Percentiles rank a stretch among this genome's conserved stretches.
Conservation (phyloP, 2,113 vertebrate species). For the Platichthys flesus region DNA sequence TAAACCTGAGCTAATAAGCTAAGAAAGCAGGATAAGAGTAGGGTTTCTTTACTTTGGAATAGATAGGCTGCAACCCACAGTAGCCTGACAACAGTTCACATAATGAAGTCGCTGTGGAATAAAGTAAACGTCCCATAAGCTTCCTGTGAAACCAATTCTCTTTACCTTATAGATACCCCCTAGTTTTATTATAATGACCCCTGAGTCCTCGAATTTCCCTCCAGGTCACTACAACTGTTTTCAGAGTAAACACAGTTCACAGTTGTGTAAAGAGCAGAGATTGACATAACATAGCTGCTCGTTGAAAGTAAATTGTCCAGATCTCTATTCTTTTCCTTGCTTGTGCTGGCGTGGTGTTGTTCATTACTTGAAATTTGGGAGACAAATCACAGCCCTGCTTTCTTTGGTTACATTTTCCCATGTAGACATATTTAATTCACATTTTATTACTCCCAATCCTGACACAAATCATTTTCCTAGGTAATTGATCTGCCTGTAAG, state of each 20-base stretch:
- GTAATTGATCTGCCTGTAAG: not conserved
- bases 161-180: not conserved
- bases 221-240: slow-evolving; percentile 4
- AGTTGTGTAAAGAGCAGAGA: not conserved
- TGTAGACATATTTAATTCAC: not conserved
- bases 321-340: not conserved
- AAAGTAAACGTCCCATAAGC: not conserved
- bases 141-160: not conserved
- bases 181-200: slow-evolving; percentile 2
- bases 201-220: not conserved
- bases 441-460: not conserved
- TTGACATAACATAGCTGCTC: not conserved
- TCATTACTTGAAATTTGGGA: no score
- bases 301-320: not conserved
- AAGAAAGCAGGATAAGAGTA: slow-evolving; percentile 15
- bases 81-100: not conserved
- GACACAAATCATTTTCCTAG: not conserved
- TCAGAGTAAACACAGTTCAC: slow-evolving; percentile 1
- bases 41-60: slow-evolving; percentile 21
- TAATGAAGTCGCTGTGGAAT: slow-evolving; percentile 6
- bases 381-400: not conserved
- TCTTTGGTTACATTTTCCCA: not conserved
- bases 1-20: not conserved
- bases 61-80: not conserved
- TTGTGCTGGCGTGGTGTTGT: no score